phyloP scores from a whole-genome alignment of 2,797 vertebrate species.

The Buceros bicornis region DNA sequence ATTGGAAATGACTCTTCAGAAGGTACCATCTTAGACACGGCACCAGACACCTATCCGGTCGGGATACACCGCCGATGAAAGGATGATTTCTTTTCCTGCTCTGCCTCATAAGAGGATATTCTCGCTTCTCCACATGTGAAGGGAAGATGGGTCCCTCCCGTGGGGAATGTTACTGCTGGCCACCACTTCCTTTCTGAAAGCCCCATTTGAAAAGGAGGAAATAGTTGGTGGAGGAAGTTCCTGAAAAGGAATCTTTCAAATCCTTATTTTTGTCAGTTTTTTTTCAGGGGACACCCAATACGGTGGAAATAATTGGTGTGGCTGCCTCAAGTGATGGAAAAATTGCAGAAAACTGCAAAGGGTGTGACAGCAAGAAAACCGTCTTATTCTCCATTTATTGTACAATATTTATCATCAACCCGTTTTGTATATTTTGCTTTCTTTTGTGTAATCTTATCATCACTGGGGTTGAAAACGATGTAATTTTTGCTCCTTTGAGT shows the following conservation, averaged over 20 bases:
- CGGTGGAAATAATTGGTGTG: slow-evolving; percentile 65
- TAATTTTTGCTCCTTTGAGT: slow-evolving; percentile 83
- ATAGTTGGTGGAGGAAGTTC: slow-evolving; percentile 76
- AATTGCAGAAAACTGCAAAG: slow-evolving; percentile 70
- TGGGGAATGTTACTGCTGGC: slow-evolving; percentile 68
- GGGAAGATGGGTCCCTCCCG: slow-evolving; percentile 67
- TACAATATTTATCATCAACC: slow-evolving; percentile 79
- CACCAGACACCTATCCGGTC: slow-evolving; percentile 30
- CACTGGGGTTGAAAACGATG: slow-evolving; percentile 79
- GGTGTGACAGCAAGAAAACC: slow-evolving; percentile 73
- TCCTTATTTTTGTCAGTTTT: slow-evolving; percentile 64
- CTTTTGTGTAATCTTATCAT: slow-evolving; percentile 82
- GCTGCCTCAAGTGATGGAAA: slow-evolving; percentile 69
- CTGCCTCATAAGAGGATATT: slow-evolving; percentile 56
- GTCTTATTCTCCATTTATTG: slow-evolving; percentile 72
- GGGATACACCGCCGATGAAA: background rate
- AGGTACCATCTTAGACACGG: slow-evolving; percentile 42
- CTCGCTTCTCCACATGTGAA: slow-evolving; percentile 66
- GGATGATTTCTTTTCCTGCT: slow-evolving; percentile 55
- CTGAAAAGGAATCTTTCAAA: slow-evolving; percentile 78
- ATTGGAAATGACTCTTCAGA: slow-evolving; percentile 31
- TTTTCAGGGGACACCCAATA: slow-evolving; percentile 70
- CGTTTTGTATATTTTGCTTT: slow-evolving; percentile 82
- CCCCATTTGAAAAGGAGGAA: slow-evolving; percentile 74
- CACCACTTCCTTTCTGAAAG: slow-evolving; percentile 73